Evolutionary conservation across 2,113 vertebrate genomes (phyloP), one percentile per base, ranked within the genome.

Genomic region (Dolichallabes microphthalmus): DNA sequence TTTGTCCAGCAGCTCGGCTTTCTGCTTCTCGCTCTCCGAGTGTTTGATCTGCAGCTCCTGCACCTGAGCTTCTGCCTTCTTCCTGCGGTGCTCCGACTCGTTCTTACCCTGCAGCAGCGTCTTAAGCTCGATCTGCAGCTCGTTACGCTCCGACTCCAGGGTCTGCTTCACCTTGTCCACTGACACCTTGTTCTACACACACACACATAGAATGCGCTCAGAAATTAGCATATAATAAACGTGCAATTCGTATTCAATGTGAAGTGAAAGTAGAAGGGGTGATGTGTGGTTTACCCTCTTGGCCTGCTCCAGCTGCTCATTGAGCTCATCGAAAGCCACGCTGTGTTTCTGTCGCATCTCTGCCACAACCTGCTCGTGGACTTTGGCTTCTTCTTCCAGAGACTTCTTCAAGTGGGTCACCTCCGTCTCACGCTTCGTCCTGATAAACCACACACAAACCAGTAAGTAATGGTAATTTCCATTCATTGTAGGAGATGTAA

Each of bases 331-430:
- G 25, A 98, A 95, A 0, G 96, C 96, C 93, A 99, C 98, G 0
- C 95, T 45, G 85, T 99, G 98, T 88, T 99, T 99, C 91, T 98
- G 97, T 78, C 98, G 94, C 93, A 99, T 96, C 88, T 99, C 98
- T 35, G 61, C 93, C 90, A 99, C 95, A 90, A 97, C 96, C 64
- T 95, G 95, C 85, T 99, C 98, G 0, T 99, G 98, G 53, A 93
- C 90, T 91, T 91, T 96, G 66, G 96, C 96, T 25, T 99, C 98
- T 0, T 99, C 98, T 0, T 99, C 98, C 1, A 99, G 94, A 4
- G 93, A 93, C 93, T 95, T 98, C 93, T 99, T 99, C 79, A 99
- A 93, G 0, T 98, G 96, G 0, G 95, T 92, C 90, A 99, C 98
- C 91, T 99, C 98, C 0, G 97, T 96, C 86, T 99, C 98, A 32